Base-by-base conservation (phyloP, 1,140 invertebrate genomes). In the Sinonovacula constricta region DNA sequence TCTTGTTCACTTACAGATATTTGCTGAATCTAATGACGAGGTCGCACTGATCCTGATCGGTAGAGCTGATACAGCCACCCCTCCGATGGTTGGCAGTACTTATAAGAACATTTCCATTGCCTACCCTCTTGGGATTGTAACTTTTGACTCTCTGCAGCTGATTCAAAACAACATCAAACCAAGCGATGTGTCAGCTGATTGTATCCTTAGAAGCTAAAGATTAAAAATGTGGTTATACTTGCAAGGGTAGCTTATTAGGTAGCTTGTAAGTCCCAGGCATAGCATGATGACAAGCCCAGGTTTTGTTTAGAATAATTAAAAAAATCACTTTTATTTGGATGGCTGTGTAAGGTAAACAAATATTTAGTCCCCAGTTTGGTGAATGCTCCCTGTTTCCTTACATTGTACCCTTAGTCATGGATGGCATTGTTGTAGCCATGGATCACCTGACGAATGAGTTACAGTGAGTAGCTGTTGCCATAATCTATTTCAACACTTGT, bases 1-100 rank as follows among this genome's bases (percentile, higher is more conserved):
- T n/a, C n/a, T n/a, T n/a, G n/a, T 30, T 62, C 59, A 83, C 66
- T 84, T 85, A 5, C 68, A 92, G 92, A 90, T 92, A 76, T 93
- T 93, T 87, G 87, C 91, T 4, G 91, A 92, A 70, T 91, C 91
- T 12, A 92, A 91, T 85, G 92, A 93, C 88, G 91, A 92, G 82
- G 79, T 93, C 22, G 91, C 89, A 22, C 71, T 93, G 26, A 83
- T 93, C 15, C 70, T 92, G 65, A 90, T 91, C 86, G 92, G 92
- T 1, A 91, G 91, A n/a, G 69, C 86, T 31, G 88, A 89, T 14
- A 92, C 92, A 14, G 86, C 88, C n/a, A 93, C 92, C 79, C 86
- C 88, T 2, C 80, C 93, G 30, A 88, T 88, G n/a, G 86, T 88
- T 62, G 90, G 83, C 26, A 85, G 86, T 31, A 83, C 87, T 56